Percentiles rank a stretch among this genome's conserved stretches.
Evolutionary conservation across 2,797 vertebrate species (phyloP).

Genomic region (Urophycis tenuis): DNA sequence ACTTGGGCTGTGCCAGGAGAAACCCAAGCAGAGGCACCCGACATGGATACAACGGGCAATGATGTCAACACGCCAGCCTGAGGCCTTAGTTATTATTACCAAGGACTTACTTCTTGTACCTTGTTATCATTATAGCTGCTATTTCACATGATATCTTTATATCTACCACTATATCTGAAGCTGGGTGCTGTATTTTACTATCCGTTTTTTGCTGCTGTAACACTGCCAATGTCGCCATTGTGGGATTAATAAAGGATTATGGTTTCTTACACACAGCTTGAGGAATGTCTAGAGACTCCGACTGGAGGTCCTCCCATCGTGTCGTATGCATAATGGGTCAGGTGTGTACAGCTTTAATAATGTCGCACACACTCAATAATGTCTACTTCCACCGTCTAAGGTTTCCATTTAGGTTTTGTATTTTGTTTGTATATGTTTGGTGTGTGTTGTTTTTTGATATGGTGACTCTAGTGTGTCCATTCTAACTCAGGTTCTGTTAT

Average conservation of each 20-base stretch:
- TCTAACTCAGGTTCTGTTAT: too few species aligned
- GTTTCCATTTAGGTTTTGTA: neutral
- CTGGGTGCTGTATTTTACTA: too few species aligned
- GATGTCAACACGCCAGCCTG: too few species aligned
- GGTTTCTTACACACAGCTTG: too few species aligned
- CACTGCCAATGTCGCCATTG: too few species aligned
- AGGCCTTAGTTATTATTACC: too few species aligned
- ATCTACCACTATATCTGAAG: too few species aligned
- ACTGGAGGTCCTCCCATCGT: neutral
- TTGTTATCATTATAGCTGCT: too few species aligned
- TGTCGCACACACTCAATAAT: neutral
- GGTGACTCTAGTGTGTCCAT: neutral
- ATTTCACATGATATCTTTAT: too few species aligned
- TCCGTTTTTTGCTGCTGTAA: too few species aligned
- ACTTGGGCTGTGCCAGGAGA: conserved; percentile 80
- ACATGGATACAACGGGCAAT: neutral
- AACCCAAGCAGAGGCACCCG: neutral
- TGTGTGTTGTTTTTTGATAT: neutral
- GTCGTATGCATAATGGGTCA: neutral
- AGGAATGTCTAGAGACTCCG: neutral
- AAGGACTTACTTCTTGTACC: too few species aligned
- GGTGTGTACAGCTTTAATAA: neutral
- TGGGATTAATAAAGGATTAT: too few species aligned
- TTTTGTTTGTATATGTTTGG: neutral
- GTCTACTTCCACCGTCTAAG: neutral